Conservation (phyloP, 30 jellyfish, hydroid and myxozoan genomes). For the Haliclystus octoradiatus region DNA sequence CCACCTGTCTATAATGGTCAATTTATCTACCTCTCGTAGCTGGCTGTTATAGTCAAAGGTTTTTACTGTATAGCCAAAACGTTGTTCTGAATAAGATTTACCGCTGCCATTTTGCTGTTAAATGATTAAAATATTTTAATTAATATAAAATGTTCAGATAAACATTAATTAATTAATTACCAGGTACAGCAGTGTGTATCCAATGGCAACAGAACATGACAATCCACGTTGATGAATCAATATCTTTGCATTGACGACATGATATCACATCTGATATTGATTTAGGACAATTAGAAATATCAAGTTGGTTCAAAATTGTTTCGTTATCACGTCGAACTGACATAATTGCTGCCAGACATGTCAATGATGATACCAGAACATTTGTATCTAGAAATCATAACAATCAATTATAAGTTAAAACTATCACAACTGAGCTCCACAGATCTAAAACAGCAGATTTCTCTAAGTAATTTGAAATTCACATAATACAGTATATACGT, state of each 20-base stretch:
- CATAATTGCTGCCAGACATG: slow-evolving; percentile 92
- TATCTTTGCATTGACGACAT: not conserved
- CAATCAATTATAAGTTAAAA: not conserved
- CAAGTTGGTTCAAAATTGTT: slow-evolving; percentile 5
- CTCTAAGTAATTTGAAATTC: too few relatives aligned
- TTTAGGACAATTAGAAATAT: slow-evolving; percentile 2
- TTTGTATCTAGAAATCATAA: slow-evolving; percentile 35
- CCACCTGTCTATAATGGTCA: too few relatives aligned
- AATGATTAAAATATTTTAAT: too few relatives aligned
- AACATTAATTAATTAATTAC: not conserved
- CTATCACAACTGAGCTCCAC: not conserved
- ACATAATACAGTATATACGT: too few relatives aligned
- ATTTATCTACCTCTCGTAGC: too few relatives aligned
- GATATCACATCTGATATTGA: not conserved
- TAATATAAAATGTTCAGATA: too few relatives aligned
- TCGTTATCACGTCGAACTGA: slow-evolving; percentile 55
- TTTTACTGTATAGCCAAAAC: too few relatives aligned
- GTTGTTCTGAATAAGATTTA: too few relatives aligned
- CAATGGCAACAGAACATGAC: not conserved
- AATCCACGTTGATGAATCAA: not conserved
- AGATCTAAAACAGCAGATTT: not conserved
- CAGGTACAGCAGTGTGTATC: not conserved
- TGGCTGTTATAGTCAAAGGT: too few relatives aligned
- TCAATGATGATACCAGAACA: slow-evolving; percentile 49
- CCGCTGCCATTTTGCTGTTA: too few relatives aligned